phyloP scores from a whole-genome alignment of 2,888 invertebrate genomes.

The Erynnis tages region DNA sequence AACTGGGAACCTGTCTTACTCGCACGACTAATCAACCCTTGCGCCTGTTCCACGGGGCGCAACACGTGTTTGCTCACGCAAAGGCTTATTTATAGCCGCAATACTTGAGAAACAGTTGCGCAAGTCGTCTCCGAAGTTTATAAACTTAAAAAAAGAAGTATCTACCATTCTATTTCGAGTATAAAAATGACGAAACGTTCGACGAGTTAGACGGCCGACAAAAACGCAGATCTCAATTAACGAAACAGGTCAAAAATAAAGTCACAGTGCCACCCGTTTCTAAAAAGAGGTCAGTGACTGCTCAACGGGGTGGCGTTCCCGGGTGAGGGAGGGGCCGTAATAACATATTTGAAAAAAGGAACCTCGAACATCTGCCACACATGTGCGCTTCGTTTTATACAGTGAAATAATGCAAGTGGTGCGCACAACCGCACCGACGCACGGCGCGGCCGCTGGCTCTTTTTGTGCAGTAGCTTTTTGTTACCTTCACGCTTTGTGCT shows the following conservation, averaged over 20 bases:
- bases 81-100: conserved; percentile 54
- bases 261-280: conserved; percentile 51
- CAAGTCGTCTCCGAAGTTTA: background rate
- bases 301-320: conserved; percentile 54
- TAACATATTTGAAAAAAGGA: conserved; percentile 74
- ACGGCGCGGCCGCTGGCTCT: conserved; percentile 47
- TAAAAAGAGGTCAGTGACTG: conserved; percentile 76
- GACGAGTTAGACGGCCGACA: background rate
- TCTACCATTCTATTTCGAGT: conserved; percentile 5
- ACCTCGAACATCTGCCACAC: conserved; percentile 77
- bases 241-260: conserved; percentile 68
- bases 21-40: conserved; percentile 53
- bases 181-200: conserved; percentile 18
- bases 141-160: conserved; percentile 4
- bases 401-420: conserved; percentile 72
- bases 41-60: conserved; percentile 44
- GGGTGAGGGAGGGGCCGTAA: conserved; percentile 49
- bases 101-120: conserved; percentile 19
- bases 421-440: conserved; percentile 60
- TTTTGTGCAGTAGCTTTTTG: conserved; percentile 73
- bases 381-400: conserved; percentile 71
- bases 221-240: conserved; percentile 28
- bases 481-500: conserved; percentile 73
- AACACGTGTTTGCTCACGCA: conserved; percentile 68
- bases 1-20: conserved; percentile 59